These are phyloP conservation scores for Idaea dimidiata DNA, from an alignment of 2,888 invertebrate species.

Conservation along the genomic window DNA sequence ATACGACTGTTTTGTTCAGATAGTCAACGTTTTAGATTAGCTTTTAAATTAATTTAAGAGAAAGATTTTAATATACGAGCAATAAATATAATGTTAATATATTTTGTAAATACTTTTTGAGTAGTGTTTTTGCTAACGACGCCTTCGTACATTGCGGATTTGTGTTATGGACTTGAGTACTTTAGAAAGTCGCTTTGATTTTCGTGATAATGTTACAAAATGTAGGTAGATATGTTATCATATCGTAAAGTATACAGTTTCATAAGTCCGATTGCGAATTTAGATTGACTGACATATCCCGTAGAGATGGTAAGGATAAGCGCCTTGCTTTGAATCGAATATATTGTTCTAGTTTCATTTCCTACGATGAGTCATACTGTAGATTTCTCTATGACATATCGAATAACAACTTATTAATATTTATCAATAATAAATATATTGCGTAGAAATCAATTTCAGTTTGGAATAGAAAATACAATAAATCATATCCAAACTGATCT, in stretches of 20 bases:
- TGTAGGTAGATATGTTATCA: slow-evolving; percentile 29
- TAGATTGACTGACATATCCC: slow-evolving; percentile 55
- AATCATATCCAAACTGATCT: slow-evolving; percentile 58
- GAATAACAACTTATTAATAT: slow-evolving; percentile 32
- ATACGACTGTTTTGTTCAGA: slow-evolving; percentile 21
- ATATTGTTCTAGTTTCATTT: not conserved
- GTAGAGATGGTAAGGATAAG: slow-evolving; percentile 51
- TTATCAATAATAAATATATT: slow-evolving; percentile 19
- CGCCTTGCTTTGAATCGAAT: slow-evolving; percentile 11
- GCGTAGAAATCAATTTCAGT: slow-evolving; percentile 42
- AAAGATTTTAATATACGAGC: slow-evolving; percentile 60
- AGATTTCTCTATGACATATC: slow-evolving; percentile 1
- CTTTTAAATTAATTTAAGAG: slow-evolving; percentile 54
- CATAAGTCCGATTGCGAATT: slow-evolving; percentile 46
- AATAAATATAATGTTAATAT: slow-evolving; percentile 65
- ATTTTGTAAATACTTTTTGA: slow-evolving; percentile 66
- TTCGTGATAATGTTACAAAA: slow-evolving; percentile 44
- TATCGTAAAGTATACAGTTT: slow-evolving; percentile 37
- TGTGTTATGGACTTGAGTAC: slow-evolving; percentile 39
- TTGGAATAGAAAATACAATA: slow-evolving; percentile 52
- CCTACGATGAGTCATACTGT: not conserved
- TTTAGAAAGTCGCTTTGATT: slow-evolving; percentile 42
- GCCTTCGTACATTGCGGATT: slow-evolving; percentile 50
- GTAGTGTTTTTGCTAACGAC: slow-evolving; percentile 47
- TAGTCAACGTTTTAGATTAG: slow-evolving; percentile 71